These are phyloP conservation scores for Myotis daubentonii DNA, from an alignment of 2,797 vertebrate genomes.

Conservation along the genomic window DNA sequence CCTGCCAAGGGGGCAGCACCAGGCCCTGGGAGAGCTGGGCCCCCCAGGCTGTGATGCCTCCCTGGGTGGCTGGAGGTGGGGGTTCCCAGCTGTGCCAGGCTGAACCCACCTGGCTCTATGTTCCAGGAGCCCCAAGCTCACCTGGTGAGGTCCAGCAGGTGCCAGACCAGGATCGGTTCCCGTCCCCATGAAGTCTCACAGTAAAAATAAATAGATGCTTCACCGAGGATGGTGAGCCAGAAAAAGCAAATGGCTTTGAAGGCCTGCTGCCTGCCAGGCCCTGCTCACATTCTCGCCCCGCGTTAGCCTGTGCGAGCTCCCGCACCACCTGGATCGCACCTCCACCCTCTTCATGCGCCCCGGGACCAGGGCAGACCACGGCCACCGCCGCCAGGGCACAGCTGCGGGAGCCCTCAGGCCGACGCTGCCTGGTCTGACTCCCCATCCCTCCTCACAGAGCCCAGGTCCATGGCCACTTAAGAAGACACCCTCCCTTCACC, in stretches of 20 bases:
- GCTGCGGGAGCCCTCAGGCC: neutral
- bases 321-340: neutral
- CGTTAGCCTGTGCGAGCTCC: accelerated
- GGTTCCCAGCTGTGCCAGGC: neutral
- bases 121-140: neutral
- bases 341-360: neutral
- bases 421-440: neutral
- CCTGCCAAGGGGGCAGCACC: neutral
- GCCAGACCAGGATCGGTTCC: neutral
- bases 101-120: neutral
- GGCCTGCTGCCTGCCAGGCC: neutral
- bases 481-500: neutral
- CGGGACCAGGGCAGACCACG: neutral
- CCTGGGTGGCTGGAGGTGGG: neutral
- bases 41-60: neutral
- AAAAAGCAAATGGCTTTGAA: neutral
- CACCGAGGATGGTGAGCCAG: neutral
- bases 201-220: neutral
- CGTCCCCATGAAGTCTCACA: neutral
- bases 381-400: neutral
- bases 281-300: neutral
- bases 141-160: neutral
- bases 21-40: neutral
- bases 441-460: neutral
- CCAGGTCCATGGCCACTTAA: neutral